Evolutionary conservation across 2,113 vertebrate species (phyloP).

Genomic region (Tenrec ecaudatus): DNA sequence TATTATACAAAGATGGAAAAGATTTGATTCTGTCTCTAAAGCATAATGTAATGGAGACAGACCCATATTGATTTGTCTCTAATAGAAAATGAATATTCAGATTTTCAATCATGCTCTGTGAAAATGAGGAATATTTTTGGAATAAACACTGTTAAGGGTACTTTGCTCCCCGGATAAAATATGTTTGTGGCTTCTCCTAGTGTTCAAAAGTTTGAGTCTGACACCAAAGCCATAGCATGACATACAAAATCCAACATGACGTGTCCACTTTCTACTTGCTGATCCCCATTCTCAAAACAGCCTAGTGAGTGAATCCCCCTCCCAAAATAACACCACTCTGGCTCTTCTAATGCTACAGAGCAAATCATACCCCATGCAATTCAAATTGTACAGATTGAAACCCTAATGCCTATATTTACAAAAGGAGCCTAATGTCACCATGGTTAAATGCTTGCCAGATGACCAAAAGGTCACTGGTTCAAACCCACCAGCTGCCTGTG

Average conservation of each 20-base stretch:
- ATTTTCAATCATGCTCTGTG: background rate
- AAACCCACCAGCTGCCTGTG: background rate
- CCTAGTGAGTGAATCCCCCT: background rate
- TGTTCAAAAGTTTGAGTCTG: background rate
- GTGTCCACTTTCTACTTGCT: background rate
- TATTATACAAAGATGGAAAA: slow-evolving; percentile 47
- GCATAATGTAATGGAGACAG: background rate
- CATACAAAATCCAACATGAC: background rate
- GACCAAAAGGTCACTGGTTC: background rate
- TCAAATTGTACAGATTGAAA: background rate
- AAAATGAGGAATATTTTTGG: slow-evolving; percentile 14
- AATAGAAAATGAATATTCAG: background rate
- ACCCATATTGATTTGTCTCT: background rate
- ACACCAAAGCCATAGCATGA: background rate
- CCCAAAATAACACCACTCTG: background rate
- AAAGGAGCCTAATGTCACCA: background rate
- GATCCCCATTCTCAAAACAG: background rate
- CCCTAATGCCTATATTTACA: background rate
- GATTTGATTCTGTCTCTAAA: background rate
- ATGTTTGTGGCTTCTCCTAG: background rate
- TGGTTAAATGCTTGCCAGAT: background rate
- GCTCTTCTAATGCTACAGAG: background rate
- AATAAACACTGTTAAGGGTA: background rate
- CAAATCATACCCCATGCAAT: background rate
- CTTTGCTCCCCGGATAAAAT: background rate